Conservation (phyloP, 2,113 vertebrate species). For the Corythornis cristatus region DNA sequence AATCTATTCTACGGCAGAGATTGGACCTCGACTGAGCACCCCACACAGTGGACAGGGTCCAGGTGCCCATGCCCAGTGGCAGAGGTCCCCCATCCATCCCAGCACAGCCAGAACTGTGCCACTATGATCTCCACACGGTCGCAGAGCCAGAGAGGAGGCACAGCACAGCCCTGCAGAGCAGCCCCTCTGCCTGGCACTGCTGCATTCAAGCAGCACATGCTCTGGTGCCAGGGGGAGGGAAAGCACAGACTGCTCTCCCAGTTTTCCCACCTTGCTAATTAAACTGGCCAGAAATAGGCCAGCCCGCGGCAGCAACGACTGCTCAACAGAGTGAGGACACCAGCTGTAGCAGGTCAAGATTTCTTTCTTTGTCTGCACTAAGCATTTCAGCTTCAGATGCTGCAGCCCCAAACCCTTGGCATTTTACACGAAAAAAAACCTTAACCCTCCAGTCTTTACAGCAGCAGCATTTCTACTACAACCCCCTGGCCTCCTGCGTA, state of each 20-base stretch:
- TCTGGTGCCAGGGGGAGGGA: neutral
- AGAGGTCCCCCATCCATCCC: neutral
- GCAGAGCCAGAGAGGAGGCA: neutral
- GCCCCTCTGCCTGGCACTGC: accelerated
- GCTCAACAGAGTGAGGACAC: neutral
- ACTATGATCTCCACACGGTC: accelerated
- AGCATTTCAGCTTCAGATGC: neutral
- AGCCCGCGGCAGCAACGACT: neutral
- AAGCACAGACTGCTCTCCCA: neutral
- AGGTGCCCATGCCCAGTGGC: too few species aligned
- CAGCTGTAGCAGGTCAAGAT: neutral
- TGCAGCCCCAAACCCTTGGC: neutral
- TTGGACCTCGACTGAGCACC: too few species aligned
- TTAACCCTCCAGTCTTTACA: neutral
- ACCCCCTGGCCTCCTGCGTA: neutral
- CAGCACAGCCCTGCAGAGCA: neutral
- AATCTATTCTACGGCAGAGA: neutral
- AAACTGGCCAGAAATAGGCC: constrained; percentile 25
- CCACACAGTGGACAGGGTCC: neutral
- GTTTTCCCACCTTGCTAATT: constrained; percentile 28
- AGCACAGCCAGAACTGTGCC: accelerated
- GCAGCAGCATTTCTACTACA: neutral
- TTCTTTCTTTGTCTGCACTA: neutral
- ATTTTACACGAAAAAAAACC: neutral
- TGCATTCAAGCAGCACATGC: neutral